phyloP scores from a whole-genome alignment of 2,888 invertebrate genomes.

The Onchidella celtica region DNA sequence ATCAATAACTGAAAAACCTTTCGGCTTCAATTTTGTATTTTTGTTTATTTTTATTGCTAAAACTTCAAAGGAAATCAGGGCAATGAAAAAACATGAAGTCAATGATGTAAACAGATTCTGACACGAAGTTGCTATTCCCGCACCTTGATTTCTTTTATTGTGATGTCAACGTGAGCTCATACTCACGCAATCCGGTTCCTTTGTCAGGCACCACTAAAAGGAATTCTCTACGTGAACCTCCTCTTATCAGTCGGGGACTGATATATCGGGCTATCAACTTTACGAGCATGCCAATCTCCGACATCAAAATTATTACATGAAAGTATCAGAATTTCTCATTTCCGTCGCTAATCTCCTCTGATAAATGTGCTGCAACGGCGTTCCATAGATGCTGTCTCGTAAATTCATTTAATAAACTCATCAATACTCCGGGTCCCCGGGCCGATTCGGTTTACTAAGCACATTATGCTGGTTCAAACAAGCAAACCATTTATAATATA shows the following conservation, averaged over 20 bases:
- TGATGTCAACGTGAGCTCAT: no score
- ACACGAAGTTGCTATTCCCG: no score
- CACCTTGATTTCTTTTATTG: no score
- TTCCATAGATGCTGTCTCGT: neutral
- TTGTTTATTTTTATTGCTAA: no score
- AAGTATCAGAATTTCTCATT: neutral
- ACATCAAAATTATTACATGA: constrained; percentile 19
- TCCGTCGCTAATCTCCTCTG: neutral
- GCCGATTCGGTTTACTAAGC: constrained; percentile 5
- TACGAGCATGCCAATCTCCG: neutral
- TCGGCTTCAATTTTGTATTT: no score
- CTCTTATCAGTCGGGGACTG: neutral
- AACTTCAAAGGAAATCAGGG: no score
- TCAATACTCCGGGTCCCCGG: neutral
- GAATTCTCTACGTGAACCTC: neutral
- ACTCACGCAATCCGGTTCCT: no score
- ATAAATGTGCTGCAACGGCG: neutral
- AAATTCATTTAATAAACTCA: constrained; percentile 8
- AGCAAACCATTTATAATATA: constrained; percentile 45
- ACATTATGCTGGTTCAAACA: constrained; percentile 27
- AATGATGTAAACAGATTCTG: no score
- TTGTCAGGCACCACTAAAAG: neutral
- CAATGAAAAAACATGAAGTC: no score
- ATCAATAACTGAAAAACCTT: no score
- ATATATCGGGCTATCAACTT: neutral